phyloP scores from a whole-genome alignment of 1,140 invertebrate genomes.

The Dendroctonus valens region DNA sequence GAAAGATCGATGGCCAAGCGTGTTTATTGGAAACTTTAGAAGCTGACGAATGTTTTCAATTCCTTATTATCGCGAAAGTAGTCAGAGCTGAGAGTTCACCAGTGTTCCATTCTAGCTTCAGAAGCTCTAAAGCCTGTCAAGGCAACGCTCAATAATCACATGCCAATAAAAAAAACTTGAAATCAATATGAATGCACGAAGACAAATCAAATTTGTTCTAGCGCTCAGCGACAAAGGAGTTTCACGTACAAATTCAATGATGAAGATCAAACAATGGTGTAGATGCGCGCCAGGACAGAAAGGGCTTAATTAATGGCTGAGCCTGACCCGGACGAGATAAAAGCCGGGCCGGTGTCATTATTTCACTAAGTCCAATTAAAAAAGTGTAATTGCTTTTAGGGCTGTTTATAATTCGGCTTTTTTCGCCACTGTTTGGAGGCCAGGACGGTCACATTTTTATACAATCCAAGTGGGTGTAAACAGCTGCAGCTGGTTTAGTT shows the following conservation, averaged over 20 bases:
- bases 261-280: constrained; percentile 12
- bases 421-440: too few species aligned
- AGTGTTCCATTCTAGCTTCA: not conserved
- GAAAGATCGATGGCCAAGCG: too few species aligned
- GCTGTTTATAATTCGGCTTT: too few species aligned
- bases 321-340: constrained; percentile 3
- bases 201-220: constrained; percentile 7
- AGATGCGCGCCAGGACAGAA: constrained; percentile 8
- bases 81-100: too few species aligned
- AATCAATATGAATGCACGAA: not conserved
- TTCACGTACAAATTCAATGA: constrained; percentile 5
- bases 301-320: constrained; percentile 12
- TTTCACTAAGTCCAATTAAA: too few species aligned
- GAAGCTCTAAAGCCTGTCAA: not conserved
- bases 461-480: too few species aligned
- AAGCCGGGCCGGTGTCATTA: not conserved
- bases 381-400: too few species aligned
- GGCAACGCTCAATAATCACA: not conserved
- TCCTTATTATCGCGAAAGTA: too few species aligned
- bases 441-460: too few species aligned
- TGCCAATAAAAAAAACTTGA: not conserved
- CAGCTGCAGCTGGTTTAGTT: too few species aligned
- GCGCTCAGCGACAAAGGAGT: not conserved
- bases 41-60: too few species aligned
- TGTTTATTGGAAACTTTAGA: too few species aligned